These are phyloP conservation scores for Scalopus aquaticus DNA, from an alignment of 2,113 vertebrate species.

Conservation along the genomic window DNA sequence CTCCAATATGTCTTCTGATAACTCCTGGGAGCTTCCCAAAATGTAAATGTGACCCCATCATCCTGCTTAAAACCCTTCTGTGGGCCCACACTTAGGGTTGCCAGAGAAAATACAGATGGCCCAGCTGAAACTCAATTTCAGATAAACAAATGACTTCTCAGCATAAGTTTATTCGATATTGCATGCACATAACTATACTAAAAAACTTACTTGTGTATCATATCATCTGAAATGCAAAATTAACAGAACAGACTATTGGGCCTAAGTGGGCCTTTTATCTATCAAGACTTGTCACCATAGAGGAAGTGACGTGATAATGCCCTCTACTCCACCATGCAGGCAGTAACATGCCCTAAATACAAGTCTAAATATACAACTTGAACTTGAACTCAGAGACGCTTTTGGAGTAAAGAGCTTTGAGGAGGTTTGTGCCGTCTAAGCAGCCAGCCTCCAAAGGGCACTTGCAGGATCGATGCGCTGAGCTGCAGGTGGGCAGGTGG, in stretches of 20 bases:
- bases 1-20: background rate
- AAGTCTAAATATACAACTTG: conserved; percentile 88
- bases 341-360: conserved; percentile 87
- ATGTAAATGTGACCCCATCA: background rate
- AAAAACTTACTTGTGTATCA: background rate
- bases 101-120: background rate
- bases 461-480: too few relatives aligned
- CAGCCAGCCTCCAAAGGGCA: too few relatives aligned
- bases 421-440: too few relatives aligned
- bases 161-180: background rate
- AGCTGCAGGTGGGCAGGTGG: conserved; percentile 61
- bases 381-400: conserved; percentile 83
- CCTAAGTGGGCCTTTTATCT: conserved; percentile 90
- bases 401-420: too few relatives aligned
- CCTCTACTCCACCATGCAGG: conserved; percentile 86
- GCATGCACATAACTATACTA: background rate
- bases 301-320: conserved; percentile 84
- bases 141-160: background rate
- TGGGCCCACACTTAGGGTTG: background rate
- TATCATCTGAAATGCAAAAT: background rate
- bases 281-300: conserved; percentile 96
- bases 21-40: background rate
- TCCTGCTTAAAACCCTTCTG: background rate
- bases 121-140: conserved; percentile 23
- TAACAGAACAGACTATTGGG: background rate